These are phyloP conservation scores for Sanderia malayensis DNA, from an alignment of 30 jellyfish, hydroid and myxozoan species.

Conservation along the genomic window DNA sequence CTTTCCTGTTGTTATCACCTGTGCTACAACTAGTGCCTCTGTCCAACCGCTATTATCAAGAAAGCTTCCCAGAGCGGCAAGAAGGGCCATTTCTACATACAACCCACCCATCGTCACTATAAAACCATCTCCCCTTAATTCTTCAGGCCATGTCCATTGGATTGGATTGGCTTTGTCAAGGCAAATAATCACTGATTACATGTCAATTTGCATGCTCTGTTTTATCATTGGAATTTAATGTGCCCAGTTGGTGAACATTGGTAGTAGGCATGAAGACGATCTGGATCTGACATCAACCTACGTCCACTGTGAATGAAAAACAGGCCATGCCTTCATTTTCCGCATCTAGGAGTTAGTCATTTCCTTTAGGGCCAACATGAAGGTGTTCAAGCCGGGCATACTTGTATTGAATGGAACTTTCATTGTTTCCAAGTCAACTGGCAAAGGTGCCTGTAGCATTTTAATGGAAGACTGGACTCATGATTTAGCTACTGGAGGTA, in stretches of 20 bases:
- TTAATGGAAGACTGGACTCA: constrained; percentile 13
- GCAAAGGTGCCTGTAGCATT: constrained; percentile 10
- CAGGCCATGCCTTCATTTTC: constrained; percentile 33
- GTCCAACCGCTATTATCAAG: constrained; percentile 54
- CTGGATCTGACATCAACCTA: constrained; percentile 17
- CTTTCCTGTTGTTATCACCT: constrained; percentile 18
- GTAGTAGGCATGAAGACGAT: constrained; percentile 10
- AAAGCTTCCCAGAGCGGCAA: constrained; percentile 24
- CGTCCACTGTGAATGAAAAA: constrained; percentile 11
- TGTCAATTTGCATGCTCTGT: constrained; percentile 11
- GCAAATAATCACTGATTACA: constrained; percentile 63
- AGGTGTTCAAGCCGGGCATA: constrained; percentile 24
- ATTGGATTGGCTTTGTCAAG: constrained; percentile 42
- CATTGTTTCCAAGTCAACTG: constrained; percentile 7
- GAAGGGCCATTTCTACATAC: constrained; percentile 25
- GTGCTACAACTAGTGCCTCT: constrained; percentile 9
- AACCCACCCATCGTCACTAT: constrained; percentile 47
- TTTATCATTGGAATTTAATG: constrained; percentile 42
- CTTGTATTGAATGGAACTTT: constrained; percentile 13
- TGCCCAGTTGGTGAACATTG: constrained; percentile 44
- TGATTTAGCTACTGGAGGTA: constrained; percentile 32
- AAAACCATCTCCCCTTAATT: constrained; percentile 9
- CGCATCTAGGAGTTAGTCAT: neutral
- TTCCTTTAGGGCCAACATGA: constrained; percentile 20
- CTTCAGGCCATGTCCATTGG: constrained; percentile 49